A percentile compares a stretch with the other conserved stretches of the same genome.
Evolutionary conservation across 1,140 invertebrate species (phyloP).

Genomic region (Sweltsa coloradensis): DNA sequence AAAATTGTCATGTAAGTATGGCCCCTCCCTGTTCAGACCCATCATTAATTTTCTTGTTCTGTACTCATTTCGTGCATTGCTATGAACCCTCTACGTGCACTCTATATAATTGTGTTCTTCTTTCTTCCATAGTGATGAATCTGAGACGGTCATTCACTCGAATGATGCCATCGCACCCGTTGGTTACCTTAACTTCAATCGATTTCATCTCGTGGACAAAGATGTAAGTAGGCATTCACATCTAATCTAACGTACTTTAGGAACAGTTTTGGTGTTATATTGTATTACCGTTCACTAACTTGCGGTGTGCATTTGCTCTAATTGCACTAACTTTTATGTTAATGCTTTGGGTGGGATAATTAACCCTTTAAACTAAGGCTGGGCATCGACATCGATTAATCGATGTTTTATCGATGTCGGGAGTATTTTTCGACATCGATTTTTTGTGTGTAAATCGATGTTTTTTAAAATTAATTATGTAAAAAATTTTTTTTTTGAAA

Average conservation of each 20-base stretch:
- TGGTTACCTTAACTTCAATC: conserved; percentile 80
- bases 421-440: no score
- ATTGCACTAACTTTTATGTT: no score
- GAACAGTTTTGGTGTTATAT: no score
- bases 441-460: no score
- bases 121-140: conserved; percentile 61
- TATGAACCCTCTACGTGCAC: neutral
- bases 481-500: no score
- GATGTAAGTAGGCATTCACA: conserved; percentile 21
- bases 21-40: neutral
- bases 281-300: no score
- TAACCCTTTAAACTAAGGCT: no score
- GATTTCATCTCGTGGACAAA: conserved; percentile 63
- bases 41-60: neutral
- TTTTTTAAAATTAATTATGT: no score
- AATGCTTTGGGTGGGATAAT: no score
- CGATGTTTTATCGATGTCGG: no score
- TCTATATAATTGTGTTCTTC: conserved; percentile 8
- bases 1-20: conserved; percentile 76
- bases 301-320: no score
- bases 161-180: conserved; percentile 86
- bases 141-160: conserved; percentile 76
- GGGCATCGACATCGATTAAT: no score
- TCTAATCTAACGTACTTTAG: neutral
- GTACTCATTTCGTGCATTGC: neutral